Percentiles rank a stretch among this genome's conserved stretches.
Evolutionary conservation across 2,113 vertebrate species (phyloP).

Genomic region (Anoura caudifer): DNA sequence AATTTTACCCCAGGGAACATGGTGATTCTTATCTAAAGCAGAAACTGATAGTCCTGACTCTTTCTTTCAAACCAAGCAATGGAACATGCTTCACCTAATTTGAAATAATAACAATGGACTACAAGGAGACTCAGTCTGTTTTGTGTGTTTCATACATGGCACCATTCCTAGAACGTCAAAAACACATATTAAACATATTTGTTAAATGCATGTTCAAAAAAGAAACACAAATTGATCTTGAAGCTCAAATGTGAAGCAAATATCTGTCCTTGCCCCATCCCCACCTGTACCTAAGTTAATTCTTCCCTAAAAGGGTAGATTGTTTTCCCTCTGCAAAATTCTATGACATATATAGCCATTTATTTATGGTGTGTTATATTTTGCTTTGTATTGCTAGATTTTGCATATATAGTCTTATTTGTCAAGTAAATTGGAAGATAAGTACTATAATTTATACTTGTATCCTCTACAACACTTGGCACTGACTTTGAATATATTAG

Average conservation of each 20-base stretch:
- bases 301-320: neutral
- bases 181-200: neutral
- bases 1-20: neutral
- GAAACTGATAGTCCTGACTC: neutral
- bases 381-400: neutral
- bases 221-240: neutral
- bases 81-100: neutral
- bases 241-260: neutral
- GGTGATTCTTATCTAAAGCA: neutral
- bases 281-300: neutral
- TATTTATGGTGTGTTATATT: neutral
- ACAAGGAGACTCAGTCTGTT: neutral
- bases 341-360: neutral
- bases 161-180: neutral
- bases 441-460: neutral
- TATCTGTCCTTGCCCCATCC: neutral
- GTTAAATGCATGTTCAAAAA: neutral
- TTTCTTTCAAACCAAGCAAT: neutral
- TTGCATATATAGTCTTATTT: neutral
- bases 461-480: neutral
- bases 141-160: neutral
- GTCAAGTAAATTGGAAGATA: constrained; percentile 15
- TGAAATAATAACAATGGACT: neutral
- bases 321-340: neutral
- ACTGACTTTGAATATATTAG: constrained; percentile 43